Conservation (phyloP, 2,888 invertebrate genomes). For the Isoperla grammatica region DNA sequence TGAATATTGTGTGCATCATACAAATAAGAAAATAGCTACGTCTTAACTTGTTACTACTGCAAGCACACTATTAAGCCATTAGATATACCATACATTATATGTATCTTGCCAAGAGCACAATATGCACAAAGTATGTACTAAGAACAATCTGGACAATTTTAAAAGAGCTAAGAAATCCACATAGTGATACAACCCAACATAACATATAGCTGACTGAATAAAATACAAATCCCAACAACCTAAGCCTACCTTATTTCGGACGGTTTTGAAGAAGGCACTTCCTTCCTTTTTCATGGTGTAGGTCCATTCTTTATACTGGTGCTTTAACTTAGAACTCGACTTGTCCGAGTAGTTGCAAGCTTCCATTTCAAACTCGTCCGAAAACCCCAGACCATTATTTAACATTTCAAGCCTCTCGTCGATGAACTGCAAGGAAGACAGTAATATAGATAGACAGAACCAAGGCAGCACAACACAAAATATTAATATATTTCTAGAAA, state of each 20-base stretch:
- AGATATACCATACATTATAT: too few species aligned
- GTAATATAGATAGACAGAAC: slow-evolving; percentile 4
- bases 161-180: neutral
- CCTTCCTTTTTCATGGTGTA: slow-evolving; percentile 73
- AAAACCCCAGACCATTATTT: slow-evolving; percentile 87
- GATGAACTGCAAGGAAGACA: slow-evolving; percentile 66
- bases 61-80: too few species aligned
- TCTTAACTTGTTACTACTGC: too few species aligned
- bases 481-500: too few species aligned
- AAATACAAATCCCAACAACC: slow-evolving; percentile 7
- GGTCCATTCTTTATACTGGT: slow-evolving; percentile 76
- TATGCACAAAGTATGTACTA: neutral
- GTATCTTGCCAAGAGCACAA: neutral
- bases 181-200: slow-evolving; percentile 6
- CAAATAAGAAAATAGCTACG: too few species aligned
- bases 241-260: slow-evolving; percentile 73
- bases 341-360: slow-evolving; percentile 65
- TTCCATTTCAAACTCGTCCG: slow-evolving; percentile 94
- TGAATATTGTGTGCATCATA: too few species aligned
- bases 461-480: too few species aligned
- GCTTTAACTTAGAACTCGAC: slow-evolving; percentile 56
- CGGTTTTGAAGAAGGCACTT: slow-evolving; percentile 75
- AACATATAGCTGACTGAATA: slow-evolving; percentile 15
- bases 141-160: slow-evolving; percentile 7
- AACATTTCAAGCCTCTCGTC: slow-evolving; percentile 89